Percentiles rank a stretch among this genome's conserved stretches.
These are phyloP conservation scores for Phalacrocorax aristotelis DNA, from an alignment of 2,113 vertebrate species.

Conservation along the genomic window DNA sequence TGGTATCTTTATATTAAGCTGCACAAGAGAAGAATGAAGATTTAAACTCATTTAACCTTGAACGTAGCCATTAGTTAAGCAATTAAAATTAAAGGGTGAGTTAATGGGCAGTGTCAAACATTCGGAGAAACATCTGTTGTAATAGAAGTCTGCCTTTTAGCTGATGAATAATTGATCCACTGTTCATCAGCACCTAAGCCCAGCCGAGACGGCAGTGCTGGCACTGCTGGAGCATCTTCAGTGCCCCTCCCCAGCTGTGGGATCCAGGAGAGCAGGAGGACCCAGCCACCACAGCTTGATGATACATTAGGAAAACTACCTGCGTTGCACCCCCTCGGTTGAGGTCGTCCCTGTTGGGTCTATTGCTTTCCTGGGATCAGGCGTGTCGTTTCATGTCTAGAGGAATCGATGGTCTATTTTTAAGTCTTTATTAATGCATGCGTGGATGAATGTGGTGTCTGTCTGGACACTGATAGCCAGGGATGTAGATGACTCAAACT, in stretches of 20 bases:
- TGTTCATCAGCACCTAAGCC: constrained; percentile 20
- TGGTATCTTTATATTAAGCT: background rate
- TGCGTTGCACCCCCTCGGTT: accelerated
- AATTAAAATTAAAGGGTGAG: constrained; percentile 75
- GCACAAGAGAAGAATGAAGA: constrained; percentile 36
- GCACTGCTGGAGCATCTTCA: background rate
- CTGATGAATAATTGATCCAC: constrained; percentile 69
- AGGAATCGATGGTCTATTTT: constrained; percentile 7
- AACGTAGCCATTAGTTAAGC: constrained; percentile 68
- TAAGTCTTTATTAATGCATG: background rate
- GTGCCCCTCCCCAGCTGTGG: background rate
- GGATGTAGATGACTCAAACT: background rate
- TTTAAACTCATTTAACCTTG: constrained; percentile 72
- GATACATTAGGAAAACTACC: background rate
- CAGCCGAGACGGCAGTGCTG: background rate
- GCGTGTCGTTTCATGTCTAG: background rate
- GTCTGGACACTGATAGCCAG: background rate
- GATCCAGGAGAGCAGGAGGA: background rate
- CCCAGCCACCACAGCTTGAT: background rate
- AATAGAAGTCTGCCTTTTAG: constrained; percentile 66
- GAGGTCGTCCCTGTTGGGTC: background rate
- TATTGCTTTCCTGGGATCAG: background rate
- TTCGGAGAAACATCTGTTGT: constrained; percentile 71
- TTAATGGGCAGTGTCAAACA: constrained; percentile 75
- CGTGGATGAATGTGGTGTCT: background rate